A percentile compares a stretch with the other conserved stretches of the same genome.
These are phyloP conservation scores for Rhorus exstirpatorius DNA, from an alignment of 2,888 invertebrate genomes.

Conservation along the genomic window DNA sequence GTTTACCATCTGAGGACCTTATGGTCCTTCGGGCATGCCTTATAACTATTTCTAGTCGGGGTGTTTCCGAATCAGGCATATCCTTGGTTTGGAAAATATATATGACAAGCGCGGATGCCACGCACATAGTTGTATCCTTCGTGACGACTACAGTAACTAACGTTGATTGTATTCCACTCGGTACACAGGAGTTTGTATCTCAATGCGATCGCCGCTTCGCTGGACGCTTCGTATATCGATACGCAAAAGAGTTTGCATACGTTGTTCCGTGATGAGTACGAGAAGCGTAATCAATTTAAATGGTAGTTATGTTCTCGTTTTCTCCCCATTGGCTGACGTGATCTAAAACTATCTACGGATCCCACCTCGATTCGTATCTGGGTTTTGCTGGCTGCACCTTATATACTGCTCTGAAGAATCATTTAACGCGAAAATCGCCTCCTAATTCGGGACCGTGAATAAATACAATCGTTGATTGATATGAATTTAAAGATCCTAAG, in stretches of 20 bases:
- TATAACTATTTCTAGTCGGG: no score
- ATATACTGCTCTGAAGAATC: conserved; percentile 2
- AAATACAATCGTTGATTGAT: conserved; percentile 12
- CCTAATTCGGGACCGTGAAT: conserved; percentile 8
- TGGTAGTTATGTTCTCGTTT: neutral
- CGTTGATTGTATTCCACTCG: neutral
- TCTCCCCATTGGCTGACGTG: neutral
- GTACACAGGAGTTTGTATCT: conserved; percentile 8
- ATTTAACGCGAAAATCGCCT: conserved; percentile 3
- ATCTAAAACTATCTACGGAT: conserved; percentile 5
- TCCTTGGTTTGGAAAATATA: neutral
- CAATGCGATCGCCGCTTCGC: neutral
- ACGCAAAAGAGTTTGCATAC: conserved; percentile 3
- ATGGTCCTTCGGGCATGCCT: no score
- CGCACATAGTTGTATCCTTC: no score
- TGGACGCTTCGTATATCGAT: neutral
- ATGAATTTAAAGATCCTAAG: conserved; percentile 1
- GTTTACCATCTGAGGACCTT: no score
- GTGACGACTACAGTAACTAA: no score
- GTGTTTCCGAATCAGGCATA: no score
- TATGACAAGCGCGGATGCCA: neutral
- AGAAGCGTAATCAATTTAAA: neutral
- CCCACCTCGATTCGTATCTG: conserved; percentile 28
- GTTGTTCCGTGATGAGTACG: neutral
- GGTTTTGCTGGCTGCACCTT: neutral